Evolutionary conservation across 2,888 invertebrate species (phyloP).

Genomic region (Seladonia tumulorum): DNA sequence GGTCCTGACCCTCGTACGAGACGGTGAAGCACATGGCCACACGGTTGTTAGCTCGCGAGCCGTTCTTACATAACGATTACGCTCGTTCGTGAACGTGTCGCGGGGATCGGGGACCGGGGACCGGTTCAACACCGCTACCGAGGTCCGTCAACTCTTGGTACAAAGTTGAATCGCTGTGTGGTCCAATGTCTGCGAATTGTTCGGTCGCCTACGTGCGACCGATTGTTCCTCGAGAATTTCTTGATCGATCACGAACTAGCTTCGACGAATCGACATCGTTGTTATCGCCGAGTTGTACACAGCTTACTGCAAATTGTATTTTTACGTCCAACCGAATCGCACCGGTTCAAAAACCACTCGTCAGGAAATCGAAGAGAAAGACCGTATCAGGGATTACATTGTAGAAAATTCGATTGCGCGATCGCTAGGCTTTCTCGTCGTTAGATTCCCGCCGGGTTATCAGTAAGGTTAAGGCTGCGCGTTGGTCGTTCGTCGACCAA

Average conservation of each 20-base stretch:
- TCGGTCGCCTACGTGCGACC: not conserved
- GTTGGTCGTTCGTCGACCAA: not conserved
- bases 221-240: not conserved
- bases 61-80: slow-evolving; percentile 52
- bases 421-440: not conserved
- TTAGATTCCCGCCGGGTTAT: slow-evolving; percentile 45
- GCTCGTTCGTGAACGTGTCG: not conserved
- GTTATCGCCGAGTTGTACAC: no score
- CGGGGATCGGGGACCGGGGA: not conserved
- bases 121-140: not conserved
- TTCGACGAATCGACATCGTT: not conserved
- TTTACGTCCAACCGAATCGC: no score
- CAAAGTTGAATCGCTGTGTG: not conserved
- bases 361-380: not conserved
- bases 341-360: no score
- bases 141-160: not conserved
- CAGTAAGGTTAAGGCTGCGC: slow-evolving; percentile 50
- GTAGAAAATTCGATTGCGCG: not conserved
- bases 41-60: slow-evolving; percentile 33
- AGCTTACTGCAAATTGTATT: no score
- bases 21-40: slow-evolving; percentile 48
- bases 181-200: not conserved
- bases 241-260: not conserved
- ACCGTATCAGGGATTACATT: not conserved
- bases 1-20: slow-evolving; percentile 51